Conservation (phyloP, 2,888 invertebrate species). For the Ormyrus nitidulus region DNA sequence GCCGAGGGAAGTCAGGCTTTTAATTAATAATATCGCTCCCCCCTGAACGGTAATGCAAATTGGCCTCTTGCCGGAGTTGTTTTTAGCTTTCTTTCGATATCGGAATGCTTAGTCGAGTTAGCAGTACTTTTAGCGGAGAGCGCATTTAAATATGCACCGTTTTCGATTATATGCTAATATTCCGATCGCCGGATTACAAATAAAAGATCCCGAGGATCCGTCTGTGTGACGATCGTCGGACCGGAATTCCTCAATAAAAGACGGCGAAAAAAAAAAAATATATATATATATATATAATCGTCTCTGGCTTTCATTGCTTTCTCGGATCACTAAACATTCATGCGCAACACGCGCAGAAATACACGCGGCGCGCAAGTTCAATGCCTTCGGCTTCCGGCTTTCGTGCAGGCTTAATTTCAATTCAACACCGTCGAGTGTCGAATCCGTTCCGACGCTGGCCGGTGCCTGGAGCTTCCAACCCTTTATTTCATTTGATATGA, state of each 20-base stretch:
- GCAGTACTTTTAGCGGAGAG: background rate
- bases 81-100: no score
- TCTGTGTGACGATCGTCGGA: background rate
- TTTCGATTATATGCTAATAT: background rate
- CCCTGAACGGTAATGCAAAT: no score
- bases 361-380: constrained; percentile 41
- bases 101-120: no score
- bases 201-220: background rate
- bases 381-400: constrained; percentile 50
- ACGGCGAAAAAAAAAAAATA: background rate
- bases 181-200: background rate
- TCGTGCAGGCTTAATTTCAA: constrained; percentile 32
- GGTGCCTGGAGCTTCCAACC: no score
- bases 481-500: no score
- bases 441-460: background rate
- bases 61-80: no score
- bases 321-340: constrained; percentile 24
- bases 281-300: background rate
- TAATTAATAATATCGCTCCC: no score
- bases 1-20: no score
- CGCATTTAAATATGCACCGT: background rate
- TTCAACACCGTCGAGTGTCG: constrained; percentile 12
- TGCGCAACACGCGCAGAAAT: constrained; percentile 42
- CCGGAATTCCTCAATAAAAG: background rate
- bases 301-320: constrained; percentile 35